Evolutionary conservation across 2,797 vertebrate genomes (phyloP), one percentile per base, ranked within the genome.

Genomic region (Merluccius polli): DNA sequence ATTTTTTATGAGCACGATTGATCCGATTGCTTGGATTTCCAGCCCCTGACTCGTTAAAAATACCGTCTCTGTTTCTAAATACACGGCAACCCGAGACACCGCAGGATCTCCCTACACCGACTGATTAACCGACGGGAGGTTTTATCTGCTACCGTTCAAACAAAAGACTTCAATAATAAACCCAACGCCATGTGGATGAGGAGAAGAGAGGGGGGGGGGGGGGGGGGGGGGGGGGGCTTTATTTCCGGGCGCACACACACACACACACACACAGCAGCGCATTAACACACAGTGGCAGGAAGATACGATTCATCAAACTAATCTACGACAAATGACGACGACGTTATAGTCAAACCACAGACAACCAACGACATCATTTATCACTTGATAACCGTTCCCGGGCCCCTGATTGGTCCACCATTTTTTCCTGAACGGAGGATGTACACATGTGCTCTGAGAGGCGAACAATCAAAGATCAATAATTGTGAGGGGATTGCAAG

Each of bases 401-500:
- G 35, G 36, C 68, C 75, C 68, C 83, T 36, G 33, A 86, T 84
- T 84, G 86, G 75, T 75, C 78, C 83, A 85, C 63, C 77, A 78
- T 85, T 89, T 85, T 89, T 85, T 79, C 78, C 87, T 86, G 86
- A 90, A 85, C 79, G 76, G 82, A 90, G 85, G 87, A 90, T 78
- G 87, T 88, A 88, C 90, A 89, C 90, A 88, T 90, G 90, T 91
- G 90, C 88, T 89, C 83, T 80, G 87, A 81, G 85, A 90, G 90
- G 86, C 86, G 73, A 92, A 90, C 92, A 93, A 93, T 93, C 91
- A 92, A 89, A 90, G 91, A 93, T 94, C 92, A 93, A 93, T 94
- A 93, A 93, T 91, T 93, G 91, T 91, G 91, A 91, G 91, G 90
- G 92, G 91, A 93, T 93, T 91, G 92, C 92, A 93, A 93, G 91